Conservation (phyloP, 2,888 invertebrate species). For the Isoperla grammatica region DNA sequence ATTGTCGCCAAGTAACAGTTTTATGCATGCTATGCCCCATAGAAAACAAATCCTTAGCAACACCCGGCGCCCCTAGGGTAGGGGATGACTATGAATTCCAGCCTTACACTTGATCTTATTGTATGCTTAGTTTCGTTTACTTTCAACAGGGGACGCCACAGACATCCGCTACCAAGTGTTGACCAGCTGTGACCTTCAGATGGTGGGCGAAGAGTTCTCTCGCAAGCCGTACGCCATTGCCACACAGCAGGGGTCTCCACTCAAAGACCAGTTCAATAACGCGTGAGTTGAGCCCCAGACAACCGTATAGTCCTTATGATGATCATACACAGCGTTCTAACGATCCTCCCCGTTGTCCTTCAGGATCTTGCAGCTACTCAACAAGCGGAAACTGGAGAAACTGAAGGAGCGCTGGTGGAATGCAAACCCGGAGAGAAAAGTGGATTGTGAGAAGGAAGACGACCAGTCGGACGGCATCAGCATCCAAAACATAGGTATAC, state of each 20-base stretch:
- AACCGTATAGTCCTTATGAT: no score
- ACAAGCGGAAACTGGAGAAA: constrained; percentile 86
- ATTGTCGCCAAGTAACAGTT: no score
- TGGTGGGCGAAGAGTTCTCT: constrained; percentile 95
- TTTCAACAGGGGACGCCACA: constrained; percentile 74
- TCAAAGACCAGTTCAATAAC: constrained; percentile 91
- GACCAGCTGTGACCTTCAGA: constrained; percentile 82
- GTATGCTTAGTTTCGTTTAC: no score
- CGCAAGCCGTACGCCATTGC: constrained; percentile 96
- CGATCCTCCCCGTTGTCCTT: constrained; percentile 10
- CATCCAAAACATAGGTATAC: constrained; percentile 84
- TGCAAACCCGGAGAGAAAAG: constrained; percentile 68
- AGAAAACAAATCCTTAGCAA: no score
- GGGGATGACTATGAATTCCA: no score
- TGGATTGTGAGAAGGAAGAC: constrained; percentile 75
- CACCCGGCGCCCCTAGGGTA: no score
- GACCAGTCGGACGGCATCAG: constrained; percentile 96
- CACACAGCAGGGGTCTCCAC: constrained; percentile 90
- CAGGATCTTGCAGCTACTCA: constrained; percentile 89
- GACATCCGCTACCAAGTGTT: constrained; percentile 77
- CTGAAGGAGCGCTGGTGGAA: constrained; percentile 97
- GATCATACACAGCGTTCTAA: no score
- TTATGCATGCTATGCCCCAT: no score
- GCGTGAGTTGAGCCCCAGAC: constrained; percentile 61
- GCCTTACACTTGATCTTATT: no score